These are phyloP conservation scores for Lordiphosa clarofinis DNA, from an alignment of 1,140 invertebrate species.

Conservation along the genomic window DNA sequence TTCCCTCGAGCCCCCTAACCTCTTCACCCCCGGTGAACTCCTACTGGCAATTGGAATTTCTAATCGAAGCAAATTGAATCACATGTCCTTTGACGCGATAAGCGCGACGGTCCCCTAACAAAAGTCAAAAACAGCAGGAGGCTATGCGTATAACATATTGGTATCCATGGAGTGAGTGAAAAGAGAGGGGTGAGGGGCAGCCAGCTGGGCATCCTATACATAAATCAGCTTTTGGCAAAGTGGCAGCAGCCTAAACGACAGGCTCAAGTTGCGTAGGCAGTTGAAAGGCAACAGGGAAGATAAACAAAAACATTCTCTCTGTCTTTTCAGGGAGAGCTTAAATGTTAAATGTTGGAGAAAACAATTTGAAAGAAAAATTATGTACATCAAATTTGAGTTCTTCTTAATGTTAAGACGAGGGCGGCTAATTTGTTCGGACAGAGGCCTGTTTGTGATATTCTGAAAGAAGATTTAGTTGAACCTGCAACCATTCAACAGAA, in stretches of 20 bases:
- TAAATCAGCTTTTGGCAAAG: conserved; percentile 47
- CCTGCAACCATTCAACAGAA: too few relatives aligned
- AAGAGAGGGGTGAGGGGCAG: conserved; percentile 3
- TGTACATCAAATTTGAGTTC: too few relatives aligned
- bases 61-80: conserved; percentile 75
- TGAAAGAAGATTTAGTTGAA: too few relatives aligned
- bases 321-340: too few relatives aligned
- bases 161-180: not conserved
- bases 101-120: conserved; percentile 28
- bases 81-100: conserved; percentile 55
- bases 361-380: too few relatives aligned
- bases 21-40: not conserved
- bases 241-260: conserved; percentile 31
- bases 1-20: conserved; percentile 1
- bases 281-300: not conserved
- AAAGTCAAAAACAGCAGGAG: conserved; percentile 24
- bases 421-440: too few relatives aligned
- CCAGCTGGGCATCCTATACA: conserved; percentile 21
- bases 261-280: not conserved
- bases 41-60: conserved; percentile 52
- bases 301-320: too few relatives aligned
- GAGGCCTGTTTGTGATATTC: too few relatives aligned
- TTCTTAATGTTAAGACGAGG: too few relatives aligned
- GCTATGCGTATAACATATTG: conserved; percentile 15
- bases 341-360: too few relatives aligned